Base-by-base conservation (phyloP, 1,140 invertebrate species). In the Neomicropteryx cornuta region DNA sequence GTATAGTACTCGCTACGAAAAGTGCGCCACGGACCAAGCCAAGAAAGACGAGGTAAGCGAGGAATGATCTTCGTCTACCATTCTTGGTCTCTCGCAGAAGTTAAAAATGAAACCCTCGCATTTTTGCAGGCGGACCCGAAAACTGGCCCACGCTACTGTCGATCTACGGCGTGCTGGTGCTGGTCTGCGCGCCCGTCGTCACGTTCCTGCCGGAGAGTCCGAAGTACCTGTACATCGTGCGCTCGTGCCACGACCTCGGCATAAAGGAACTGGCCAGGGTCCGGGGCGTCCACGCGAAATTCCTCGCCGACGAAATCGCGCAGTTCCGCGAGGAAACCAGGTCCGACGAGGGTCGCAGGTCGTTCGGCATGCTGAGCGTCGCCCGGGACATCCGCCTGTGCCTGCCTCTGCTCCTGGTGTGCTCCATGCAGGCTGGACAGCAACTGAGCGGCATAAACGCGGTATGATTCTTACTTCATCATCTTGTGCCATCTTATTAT, bases 391-490 rank as follows among this genome's bases (percentile, higher is more conserved):
- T 60, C 1, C 46, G 57, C 2, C 58, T 88, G 5, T 60, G 74
- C 17, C 56, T 85, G 29, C 80, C 83, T 4, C 50, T 91, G 4
- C 48, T 87, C 17, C 68, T 91, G 30, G 76, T 83, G 3, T 79
- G 79, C 52, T 55, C 73, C 22, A 66, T 88, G 57, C 86, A 90
- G 56, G 72, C 76, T 22, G 83, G 87, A 0, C 87, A 92, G 58
- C 88, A 92, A 60, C 70, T 87, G 29, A 81, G 79, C 46, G 87
- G 87, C 27, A 88, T 92, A 21, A 92, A 91, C 64, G 84, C 86
- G 36, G 86, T 85, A 53, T 70, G 72, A 67, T 43, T n/a, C n/a
- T n/a, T n/a, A n/a, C n/a, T n/a, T n/a, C n/a, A n/a, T n/a, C n/a
- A n/a, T n/a, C n/a, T n/a, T n/a, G n/a, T n/a, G n/a, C n/a, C n/a